These are phyloP conservation scores for Leguminivora glycinivorella DNA, from an alignment of 1,140 invertebrate genomes.

Conservation along the genomic window DNA sequence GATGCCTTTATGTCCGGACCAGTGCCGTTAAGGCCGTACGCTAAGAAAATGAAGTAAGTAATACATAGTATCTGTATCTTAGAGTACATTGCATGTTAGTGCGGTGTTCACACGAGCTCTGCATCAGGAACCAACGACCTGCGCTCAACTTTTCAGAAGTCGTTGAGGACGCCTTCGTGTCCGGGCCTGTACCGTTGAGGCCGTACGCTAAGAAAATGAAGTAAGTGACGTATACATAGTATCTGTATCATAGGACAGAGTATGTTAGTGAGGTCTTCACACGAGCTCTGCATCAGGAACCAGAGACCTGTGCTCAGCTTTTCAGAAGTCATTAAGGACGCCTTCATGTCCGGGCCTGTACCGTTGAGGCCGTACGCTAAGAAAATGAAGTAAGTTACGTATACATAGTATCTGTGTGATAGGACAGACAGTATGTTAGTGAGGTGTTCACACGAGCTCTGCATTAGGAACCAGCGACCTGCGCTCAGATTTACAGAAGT, in stretches of 20 bases:
- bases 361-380: constrained; percentile 81
- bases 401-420: too few species aligned
- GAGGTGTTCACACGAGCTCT: constrained; percentile 85
- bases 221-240: constrained; percentile 77
- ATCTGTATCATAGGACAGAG: too few species aligned
- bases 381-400: constrained; percentile 82
- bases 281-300: constrained; percentile 84
- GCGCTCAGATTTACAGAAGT: constrained; percentile 87
- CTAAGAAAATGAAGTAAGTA: constrained; percentile 82
- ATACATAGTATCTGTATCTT: too few species aligned
- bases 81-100: constrained; percentile 84
- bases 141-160: constrained; percentile 87
- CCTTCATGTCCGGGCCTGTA: constrained; percentile 86
- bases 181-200: constrained; percentile 83
- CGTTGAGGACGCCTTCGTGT: constrained; percentile 84
- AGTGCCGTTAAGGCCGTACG: constrained; percentile 81
- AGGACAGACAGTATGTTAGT: constrained; percentile 84
- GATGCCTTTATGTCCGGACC: constrained; percentile 86
- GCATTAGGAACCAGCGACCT: constrained; percentile 82
- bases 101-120: constrained; percentile 85
- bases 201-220: constrained; percentile 82
- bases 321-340: constrained; percentile 85
- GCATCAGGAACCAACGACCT: constrained; percentile 82
- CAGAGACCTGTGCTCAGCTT: constrained; percentile 85
- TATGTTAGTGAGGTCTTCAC: constrained; percentile 87